phyloP scores from a whole-genome alignment of 2,888 invertebrate genomes.

The Leptarthrus brevirostris region DNA sequence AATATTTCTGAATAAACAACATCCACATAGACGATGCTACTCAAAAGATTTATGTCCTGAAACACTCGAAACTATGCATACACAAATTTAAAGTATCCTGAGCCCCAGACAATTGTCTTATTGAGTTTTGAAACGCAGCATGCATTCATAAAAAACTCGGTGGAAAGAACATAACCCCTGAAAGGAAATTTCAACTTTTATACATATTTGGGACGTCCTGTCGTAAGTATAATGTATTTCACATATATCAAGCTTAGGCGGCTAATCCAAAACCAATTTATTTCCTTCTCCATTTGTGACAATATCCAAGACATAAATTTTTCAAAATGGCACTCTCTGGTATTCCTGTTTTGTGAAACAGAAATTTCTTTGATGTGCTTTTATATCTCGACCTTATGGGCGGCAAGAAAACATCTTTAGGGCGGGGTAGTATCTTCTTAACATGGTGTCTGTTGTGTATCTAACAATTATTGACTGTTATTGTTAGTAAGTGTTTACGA shows the following conservation, averaged over 20 bases:
- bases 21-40: background rate
- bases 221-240: slow-evolving; percentile 53
- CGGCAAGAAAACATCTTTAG: background rate
- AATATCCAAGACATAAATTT: slow-evolving; percentile 54
- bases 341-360: slow-evolving; percentile 32
- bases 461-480: slow-evolving; percentile 38
- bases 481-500: slow-evolving; percentile 35
- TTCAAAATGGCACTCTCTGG: slow-evolving; percentile 54
- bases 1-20: slow-evolving; percentile 13
- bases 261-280: slow-evolving; percentile 55
- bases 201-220: slow-evolving; percentile 40
- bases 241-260: slow-evolving; percentile 54
- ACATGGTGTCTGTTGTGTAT: slow-evolving; percentile 15
- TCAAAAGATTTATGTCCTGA: slow-evolving; percentile 23
- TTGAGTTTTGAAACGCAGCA: slow-evolving; percentile 21
- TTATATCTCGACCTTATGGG: slow-evolving; percentile 33
- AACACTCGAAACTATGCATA: slow-evolving; percentile 29
- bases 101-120: slow-evolving; percentile 19
- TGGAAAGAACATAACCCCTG: background rate
- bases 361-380: slow-evolving; percentile 35
- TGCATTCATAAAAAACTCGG: slow-evolving; percentile 23
- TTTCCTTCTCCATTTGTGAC: slow-evolving; percentile 54
- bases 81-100: slow-evolving; percentile 8
- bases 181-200: slow-evolving; percentile 14
- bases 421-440: slow-evolving; percentile 21